Evolutionary conservation across 2,888 invertebrate species (phyloP), one percentile per base, ranked within the genome.

Genomic region (Aromia moschata): DNA sequence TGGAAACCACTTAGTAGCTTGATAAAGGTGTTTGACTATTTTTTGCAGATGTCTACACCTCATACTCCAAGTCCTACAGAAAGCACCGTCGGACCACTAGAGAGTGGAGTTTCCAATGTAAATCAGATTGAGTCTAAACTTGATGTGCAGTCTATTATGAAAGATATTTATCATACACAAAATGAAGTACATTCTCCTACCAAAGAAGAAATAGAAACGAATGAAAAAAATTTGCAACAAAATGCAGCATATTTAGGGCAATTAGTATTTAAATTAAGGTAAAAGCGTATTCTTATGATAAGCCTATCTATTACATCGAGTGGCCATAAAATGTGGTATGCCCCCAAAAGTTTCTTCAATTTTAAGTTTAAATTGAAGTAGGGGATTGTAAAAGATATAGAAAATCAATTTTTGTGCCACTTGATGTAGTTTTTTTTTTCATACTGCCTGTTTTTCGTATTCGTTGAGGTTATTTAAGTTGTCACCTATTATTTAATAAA

Each of bases 251-350:
- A 89, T 74, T 85, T 97, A 60, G 96, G 97, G 0, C 91, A 93
- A 61, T 83, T 97, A 74, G 91, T 94, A 71, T 97, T 97, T 80
- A 94, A 93, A 76, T 82, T 96, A 49, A 87, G 91, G 85, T 91
- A 74, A n/a, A n/a, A n/a, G n/a, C n/a, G n/a, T n/a, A n/a, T n/a
- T n/a, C n/a, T n/a, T n/a, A n/a, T n/a, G n/a, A n/a, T n/a, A n/a
- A n/a, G n/a, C n/a, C n/a, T n/a, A n/a, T n/a, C n/a, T n/a, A n/a
- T n/a, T n/a, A n/a, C n/a, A n/a, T n/a, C n/a, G n/a, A n/a, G n/a
- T n/a, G n/a, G n/a, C n/a, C n/a, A n/a, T n/a, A n/a, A n/a, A n/a
- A n/a, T n/a, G n/a, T n/a, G n/a, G n/a, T n/a, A n/a, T n/a, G n/a
- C n/a, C n/a, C n/a, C n/a, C n/a, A n/a, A n/a, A n/a, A n/a, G n/a